A percentile compares a stretch with the other conserved stretches of the same genome.
phyloP scores from a whole-genome alignment of 2,797 vertebrate species.

The Crocidura indochinensis region DNA sequence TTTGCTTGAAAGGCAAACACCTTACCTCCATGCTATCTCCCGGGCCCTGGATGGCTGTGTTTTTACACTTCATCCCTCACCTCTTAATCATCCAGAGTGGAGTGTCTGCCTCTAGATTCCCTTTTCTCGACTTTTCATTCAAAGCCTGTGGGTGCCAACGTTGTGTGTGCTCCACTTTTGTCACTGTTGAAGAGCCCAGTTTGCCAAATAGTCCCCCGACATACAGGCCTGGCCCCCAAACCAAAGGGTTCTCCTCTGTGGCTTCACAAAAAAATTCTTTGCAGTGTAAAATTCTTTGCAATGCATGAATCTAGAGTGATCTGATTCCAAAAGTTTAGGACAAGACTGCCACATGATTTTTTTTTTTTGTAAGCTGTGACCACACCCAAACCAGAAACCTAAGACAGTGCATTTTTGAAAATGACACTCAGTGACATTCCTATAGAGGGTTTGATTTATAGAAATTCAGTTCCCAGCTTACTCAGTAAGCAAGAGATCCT shows the following conservation, averaged over 20 bases:
- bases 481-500: neutral
- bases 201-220: neutral
- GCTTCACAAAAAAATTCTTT: constrained; percentile 40
- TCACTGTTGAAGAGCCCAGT: neutral
- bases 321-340: constrained; percentile 29
- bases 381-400: constrained; percentile 6
- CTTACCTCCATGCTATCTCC: too few relatives aligned
- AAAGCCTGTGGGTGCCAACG: neutral
- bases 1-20: too few relatives aligned
- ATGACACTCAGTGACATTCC: constrained; percentile 45
- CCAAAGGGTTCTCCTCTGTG: constrained; percentile 13
- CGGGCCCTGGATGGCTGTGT: too few relatives aligned
- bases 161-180: neutral
- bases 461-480: constrained; percentile 29
- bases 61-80: neutral
- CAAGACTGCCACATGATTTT: constrained; percentile 61
- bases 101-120: neutral
- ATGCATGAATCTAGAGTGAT: constrained; percentile 50
- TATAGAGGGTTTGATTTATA: constrained; percentile 34
- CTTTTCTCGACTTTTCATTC: neutral
- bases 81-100: neutral
- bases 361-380: constrained; percentile 42
- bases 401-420: constrained; percentile 53
- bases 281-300: constrained; percentile 30
- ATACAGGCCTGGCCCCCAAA: neutral